phyloP scores from a whole-genome alignment of 2,888 invertebrate species.

The Dermolepida albohirtum region DNA sequence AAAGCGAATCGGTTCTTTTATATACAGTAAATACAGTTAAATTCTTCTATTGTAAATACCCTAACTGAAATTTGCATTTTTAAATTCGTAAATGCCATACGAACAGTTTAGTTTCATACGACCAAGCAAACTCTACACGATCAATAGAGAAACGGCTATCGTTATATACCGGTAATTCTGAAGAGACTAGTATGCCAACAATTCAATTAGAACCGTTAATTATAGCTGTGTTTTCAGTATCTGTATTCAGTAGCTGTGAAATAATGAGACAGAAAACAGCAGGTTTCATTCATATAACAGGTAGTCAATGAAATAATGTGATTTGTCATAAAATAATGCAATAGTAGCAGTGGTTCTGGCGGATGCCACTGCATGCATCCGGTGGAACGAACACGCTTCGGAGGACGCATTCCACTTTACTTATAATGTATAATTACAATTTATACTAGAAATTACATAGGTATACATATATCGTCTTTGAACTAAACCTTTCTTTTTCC shows the following conservation, averaged over 20 bases:
- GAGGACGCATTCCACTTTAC: slow-evolving; percentile 48
- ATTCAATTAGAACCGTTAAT: slow-evolving; percentile 39
- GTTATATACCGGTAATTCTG: too few relatives aligned
- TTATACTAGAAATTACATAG: slow-evolving; percentile 4
- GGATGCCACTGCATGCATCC: slow-evolving; percentile 52
- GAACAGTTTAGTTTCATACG: too few relatives aligned
- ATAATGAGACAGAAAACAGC: slow-evolving; percentile 41
- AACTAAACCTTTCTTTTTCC: too few relatives aligned
- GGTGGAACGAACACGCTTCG: slow-evolving; percentile 54
- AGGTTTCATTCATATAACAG: slow-evolving; percentile 51
- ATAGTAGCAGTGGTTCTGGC: slow-evolving; percentile 48
- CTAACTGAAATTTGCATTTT: too few relatives aligned
- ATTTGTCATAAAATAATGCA: slow-evolving; percentile 51
- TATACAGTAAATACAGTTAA: too few relatives aligned
- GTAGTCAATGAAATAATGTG: slow-evolving; percentile 53
- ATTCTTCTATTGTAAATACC: too few relatives aligned
- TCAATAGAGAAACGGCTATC: too few relatives aligned
- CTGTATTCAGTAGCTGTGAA: slow-evolving; percentile 38
- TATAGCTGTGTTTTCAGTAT: slow-evolving; percentile 23
- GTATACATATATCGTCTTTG: too few relatives aligned
- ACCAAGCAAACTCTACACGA: too few relatives aligned
- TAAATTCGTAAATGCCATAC: too few relatives aligned
- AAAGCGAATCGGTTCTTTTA: too few relatives aligned
- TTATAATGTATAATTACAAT: slow-evolving; percentile 32
- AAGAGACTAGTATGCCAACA: slow-evolving; percentile 8